Percentiles rank a stretch among this genome's conserved stretches.
phyloP scores from a whole-genome alignment of 2,113 vertebrate genomes.

The Sylvia atricapilla region DNA sequence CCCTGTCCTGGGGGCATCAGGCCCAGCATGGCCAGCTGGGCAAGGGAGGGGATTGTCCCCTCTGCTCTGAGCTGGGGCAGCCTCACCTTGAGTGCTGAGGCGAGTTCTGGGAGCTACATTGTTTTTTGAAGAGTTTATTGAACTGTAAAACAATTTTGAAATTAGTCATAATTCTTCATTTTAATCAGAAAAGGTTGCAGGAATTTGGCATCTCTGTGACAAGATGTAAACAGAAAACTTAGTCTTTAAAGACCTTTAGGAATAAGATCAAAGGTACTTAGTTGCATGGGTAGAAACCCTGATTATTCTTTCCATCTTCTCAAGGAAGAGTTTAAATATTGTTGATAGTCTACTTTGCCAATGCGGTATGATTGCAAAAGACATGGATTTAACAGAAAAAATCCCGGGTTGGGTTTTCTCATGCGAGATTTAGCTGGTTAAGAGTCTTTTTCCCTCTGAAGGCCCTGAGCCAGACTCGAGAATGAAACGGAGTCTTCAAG shows the following conservation, averaged over 20 bases:
- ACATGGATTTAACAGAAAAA: background rate
- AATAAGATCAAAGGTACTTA: background rate
- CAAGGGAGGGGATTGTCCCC: background rate
- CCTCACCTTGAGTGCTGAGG: background rate
- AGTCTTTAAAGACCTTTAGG: background rate
- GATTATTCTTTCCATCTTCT: background rate
- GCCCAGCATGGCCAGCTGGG: rapidly evolving
- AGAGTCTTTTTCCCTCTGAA: too few relatives aligned
- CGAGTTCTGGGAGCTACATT: background rate
- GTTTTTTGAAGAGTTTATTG: background rate
- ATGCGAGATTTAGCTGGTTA: too few relatives aligned
- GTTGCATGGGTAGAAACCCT: background rate
- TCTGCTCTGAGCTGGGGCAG: background rate
- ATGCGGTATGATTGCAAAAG: background rate
- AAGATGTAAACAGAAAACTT: background rate
- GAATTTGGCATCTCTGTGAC: background rate
- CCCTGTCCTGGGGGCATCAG: background rate
- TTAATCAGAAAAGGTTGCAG: background rate
- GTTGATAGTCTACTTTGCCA: background rate
- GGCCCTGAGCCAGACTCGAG: too few relatives aligned
- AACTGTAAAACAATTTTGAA: background rate
- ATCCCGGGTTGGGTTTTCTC: too few relatives aligned
- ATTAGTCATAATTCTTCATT: background rate
- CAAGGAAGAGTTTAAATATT: background rate
- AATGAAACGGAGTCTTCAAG: too few relatives aligned